Evolutionary conservation across 2,888 invertebrate genomes (phyloP), one percentile per base, ranked within the genome.

Genomic region (Ernsta delagoae): DNA sequence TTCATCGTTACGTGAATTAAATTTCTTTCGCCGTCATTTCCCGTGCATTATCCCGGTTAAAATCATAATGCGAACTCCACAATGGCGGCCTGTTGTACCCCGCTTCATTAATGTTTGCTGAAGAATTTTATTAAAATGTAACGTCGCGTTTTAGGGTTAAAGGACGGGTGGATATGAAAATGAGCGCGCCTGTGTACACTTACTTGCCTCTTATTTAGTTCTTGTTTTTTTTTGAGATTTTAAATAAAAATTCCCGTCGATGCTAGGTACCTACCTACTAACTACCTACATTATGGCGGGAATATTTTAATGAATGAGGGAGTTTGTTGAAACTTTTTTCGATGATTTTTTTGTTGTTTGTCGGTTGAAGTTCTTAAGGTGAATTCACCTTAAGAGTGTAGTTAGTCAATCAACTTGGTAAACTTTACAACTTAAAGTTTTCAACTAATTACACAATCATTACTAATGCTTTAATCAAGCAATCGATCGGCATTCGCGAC

Each of bases 11-110:
- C 87, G 90, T 88, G 92, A 92, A 92, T 93, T 92, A 92, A 92
- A 93, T 92, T 92, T 93, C 92, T 92, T 92, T 92, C 92, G 84
- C 90, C 91, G 92, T 93, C 92, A 93, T 92, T 93, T 93, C 93
- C 93, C 92, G 91, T 92, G 83, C 91, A 92, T 93, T 92, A 92
- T 92, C 92, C 88, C 88, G 90, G 91, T 86, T 90, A 88, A 88
- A 90, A 92, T 91, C 90, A 92, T 92, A 92, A 92, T 92, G 91
- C 75, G 79, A 76, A 80, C 79, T 75, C 74, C 74, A 91, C 92
- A 92, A 92, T 89, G 86, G 83, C 80, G 81, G 84, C 83, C 82
- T 88, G 90, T 87, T 89, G 83, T 83, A 81, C 80, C 83, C 83
- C 83, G 80, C 85, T 86, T 91, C 91, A 89, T 92, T 92, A 90